Conservation (phyloP, 1,140 invertebrate genomes). For the Rhopalosiphum maidis region DNA sequence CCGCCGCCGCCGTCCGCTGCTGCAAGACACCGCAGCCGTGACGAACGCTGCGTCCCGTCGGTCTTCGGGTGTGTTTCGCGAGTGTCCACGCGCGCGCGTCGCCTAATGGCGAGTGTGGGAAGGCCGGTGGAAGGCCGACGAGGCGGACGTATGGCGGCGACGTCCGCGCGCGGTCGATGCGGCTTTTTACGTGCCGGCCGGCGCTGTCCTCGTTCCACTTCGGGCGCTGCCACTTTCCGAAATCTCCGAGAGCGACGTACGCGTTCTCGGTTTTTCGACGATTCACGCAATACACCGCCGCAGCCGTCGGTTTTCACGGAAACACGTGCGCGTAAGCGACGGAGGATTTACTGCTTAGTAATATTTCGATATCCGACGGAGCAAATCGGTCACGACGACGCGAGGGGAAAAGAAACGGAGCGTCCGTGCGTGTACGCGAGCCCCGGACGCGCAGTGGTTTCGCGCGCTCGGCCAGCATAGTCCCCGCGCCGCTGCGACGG, state of each 20-base stretch:
- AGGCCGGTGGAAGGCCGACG: not conserved
- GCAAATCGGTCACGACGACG: no score
- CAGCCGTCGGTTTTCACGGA: not conserved
- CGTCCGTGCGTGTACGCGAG: not conserved
- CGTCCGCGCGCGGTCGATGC: not conserved
- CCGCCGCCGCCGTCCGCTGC: not conserved
- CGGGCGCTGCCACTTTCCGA: not conserved
- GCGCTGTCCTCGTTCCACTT: constrained; percentile 38
- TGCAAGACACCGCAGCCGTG: no score
- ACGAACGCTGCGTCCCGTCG: no score
- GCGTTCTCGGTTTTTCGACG: not conserved
- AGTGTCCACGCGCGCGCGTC: not conserved
- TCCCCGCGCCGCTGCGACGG: not conserved
- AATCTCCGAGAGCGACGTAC: not conserved
- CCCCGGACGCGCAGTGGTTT: not conserved
- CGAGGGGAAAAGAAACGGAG: not conserved
- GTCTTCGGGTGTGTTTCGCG: not conserved
- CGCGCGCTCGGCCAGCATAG: not conserved
- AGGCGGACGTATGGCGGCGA: not conserved
- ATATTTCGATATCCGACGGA: no score
- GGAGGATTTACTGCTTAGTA: no score
- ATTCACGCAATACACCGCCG: not conserved
- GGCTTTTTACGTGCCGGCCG: not conserved
- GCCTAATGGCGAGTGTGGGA: not conserved
- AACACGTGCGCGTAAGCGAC: not conserved